Conservation (phyloP, 2,797 vertebrate genomes). For the Clarias pachynema region DNA sequence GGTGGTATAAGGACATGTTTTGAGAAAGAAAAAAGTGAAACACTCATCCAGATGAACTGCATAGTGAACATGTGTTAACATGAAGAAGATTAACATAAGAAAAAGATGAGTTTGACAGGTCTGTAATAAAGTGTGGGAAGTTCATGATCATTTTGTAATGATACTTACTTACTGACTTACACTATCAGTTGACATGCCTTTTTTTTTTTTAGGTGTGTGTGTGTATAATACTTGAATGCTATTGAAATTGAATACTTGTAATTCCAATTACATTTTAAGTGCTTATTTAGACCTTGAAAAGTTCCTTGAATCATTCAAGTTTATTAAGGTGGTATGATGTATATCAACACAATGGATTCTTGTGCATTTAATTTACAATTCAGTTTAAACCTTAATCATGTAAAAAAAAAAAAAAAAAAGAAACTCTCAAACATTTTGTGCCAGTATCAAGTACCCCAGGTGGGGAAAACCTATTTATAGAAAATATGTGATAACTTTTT, state of each 20-base stretch:
- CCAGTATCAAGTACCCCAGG: too few relatives aligned
- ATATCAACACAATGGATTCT: neutral
- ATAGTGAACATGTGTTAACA: neutral
- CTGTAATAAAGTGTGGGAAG: neutral
- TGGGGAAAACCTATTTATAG: too few relatives aligned
- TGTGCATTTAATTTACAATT: too few relatives aligned
- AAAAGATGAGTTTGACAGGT: neutral
- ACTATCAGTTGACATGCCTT: too few relatives aligned
- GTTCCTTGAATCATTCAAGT: neutral
- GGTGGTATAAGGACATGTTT: neutral
- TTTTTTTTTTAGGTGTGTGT: neutral
- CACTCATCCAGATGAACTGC: neutral
- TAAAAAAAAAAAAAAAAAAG: too few relatives aligned
- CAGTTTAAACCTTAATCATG: too few relatives aligned
- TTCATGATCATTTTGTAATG: neutral
- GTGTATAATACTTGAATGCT: neutral
- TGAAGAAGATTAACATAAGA: neutral
- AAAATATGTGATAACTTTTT: too few relatives aligned
- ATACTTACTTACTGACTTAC: neutral
- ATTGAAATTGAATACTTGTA: neutral
- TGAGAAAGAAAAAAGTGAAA: neutral
- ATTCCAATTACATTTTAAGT: neutral
- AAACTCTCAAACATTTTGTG: too few relatives aligned
- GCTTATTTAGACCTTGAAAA: neutral
- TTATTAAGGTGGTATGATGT: neutral